phyloP scores from a whole-genome alignment of 1,140 invertebrate genomes.

The Dryas iulia region DNA sequence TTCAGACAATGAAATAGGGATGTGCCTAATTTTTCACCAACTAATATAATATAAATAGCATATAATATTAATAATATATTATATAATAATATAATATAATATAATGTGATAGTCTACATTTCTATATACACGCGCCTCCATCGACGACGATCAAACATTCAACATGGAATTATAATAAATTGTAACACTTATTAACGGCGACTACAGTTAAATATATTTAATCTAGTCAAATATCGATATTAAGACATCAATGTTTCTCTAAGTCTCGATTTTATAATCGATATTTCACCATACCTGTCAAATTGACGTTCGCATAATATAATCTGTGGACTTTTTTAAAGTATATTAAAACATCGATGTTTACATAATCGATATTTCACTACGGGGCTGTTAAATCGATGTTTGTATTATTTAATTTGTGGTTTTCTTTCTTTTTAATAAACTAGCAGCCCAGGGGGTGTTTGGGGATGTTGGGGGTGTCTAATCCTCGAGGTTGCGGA shows the following conservation, averaged over 20 bases:
- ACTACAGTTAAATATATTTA: background rate
- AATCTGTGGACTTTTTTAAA: too few species aligned
- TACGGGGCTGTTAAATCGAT: constrained; percentile 20
- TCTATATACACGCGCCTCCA: constrained; percentile 7
- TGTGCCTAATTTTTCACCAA: constrained; percentile 12
- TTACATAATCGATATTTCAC: background rate
- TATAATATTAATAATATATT: constrained; percentile 49
- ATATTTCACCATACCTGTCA: too few species aligned
- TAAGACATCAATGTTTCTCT: too few species aligned
- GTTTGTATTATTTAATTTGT: background rate
- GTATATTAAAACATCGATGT: background rate
- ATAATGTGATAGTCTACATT: constrained; percentile 35
- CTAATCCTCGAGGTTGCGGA: constrained; percentile 99
- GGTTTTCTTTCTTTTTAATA: background rate
- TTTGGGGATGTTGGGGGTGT: background rate
- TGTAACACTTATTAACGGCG: background rate
- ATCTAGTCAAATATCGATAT: background rate
- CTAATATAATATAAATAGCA: constrained; percentile 46
- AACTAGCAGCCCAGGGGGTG: background rate
- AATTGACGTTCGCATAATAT: too few species aligned
- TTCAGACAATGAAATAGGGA: background rate
- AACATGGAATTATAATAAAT: constrained; percentile 4
- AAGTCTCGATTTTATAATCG: background rate
- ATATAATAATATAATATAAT: constrained; percentile 37
- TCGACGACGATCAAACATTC: background rate